Evolutionary conservation across 2,113 vertebrate species (phyloP), one percentile per base, ranked within the genome.

Genomic region (Cyanistes caeruleus): DNA sequence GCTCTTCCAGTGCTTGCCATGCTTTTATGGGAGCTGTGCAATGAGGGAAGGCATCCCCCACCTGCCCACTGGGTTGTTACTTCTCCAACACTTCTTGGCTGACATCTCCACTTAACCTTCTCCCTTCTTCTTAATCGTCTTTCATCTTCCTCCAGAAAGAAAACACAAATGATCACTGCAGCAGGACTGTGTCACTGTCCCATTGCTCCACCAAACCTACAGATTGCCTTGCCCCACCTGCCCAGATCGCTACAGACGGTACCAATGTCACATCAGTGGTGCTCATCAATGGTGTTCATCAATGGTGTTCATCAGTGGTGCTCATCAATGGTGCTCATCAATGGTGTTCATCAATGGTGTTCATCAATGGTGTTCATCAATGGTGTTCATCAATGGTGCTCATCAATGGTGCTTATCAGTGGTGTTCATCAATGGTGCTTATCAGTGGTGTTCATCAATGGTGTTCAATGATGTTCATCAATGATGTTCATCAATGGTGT

Each of bases 221-320:
- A 60, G 35, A 19, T 1, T 24, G 20, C 60, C 33, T n/a, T 55
- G 7, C 49, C 25, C 10, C 22, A 0, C 48, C 7, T 9, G 35
- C 33, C 33, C 67, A 39, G 23, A 39, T 33, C 33, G 48, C 53
- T 53, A 68, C 51, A 22, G 10, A 15, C 3, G 22, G 13, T 35
- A 41, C 35, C 72, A 33, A 0, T 0, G 0, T 49, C 44, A 44
- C 59, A 13, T 3, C 28, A 11, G 1, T 7, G 17, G 18, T 39
- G 39, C 39, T 39, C 39, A 39, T 39, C 37, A 39, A 39, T 39
- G 37, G 10, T 39, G 37, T 39, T 39, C 37, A 39, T 39, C 37
- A 39, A 39, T 39, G 37, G 37, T 39, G 37, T 10, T 39, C 37
- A 39, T 39, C 37, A 39, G 4, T 39, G 37, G 37, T 39, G 37